Percentiles rank a stretch among this genome's conserved stretches.
Conservation (phyloP, 2,888 invertebrate species). For the Theretra japonica region DNA sequence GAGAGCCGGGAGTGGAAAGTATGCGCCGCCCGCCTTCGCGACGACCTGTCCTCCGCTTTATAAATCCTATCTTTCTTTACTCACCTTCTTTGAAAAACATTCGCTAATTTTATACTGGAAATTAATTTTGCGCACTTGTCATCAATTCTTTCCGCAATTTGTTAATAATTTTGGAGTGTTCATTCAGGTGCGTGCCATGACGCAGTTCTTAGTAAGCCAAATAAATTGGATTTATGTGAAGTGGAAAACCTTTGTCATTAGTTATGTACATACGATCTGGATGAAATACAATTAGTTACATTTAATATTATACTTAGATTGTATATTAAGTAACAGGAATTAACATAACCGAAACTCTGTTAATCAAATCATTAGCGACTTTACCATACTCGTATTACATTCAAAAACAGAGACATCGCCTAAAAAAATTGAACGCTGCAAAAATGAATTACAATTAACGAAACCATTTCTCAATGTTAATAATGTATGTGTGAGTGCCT, state of each 20-base stretch:
- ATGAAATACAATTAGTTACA: too few species aligned
- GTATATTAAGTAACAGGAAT: too few species aligned
- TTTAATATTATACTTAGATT: too few species aligned
- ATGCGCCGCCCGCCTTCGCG: constrained; percentile 66
- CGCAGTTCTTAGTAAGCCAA: too few species aligned
- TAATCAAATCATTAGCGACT: background rate
- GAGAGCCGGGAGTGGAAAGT: constrained; percentile 78
- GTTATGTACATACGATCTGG: too few species aligned
- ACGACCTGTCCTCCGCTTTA: constrained; percentile 65
- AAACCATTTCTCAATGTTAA: constrained; percentile 46
- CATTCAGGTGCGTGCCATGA: too few species aligned
- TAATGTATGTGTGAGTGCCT: constrained; percentile 34
- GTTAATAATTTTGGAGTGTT: background rate
- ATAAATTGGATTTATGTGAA: too few species aligned
- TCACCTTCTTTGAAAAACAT: constrained; percentile 30
- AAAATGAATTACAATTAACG: constrained; percentile 37
- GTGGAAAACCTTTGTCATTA: too few species aligned
- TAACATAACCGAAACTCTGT: too few species aligned
- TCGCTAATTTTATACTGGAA: background rate
- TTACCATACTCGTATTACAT: background rate
- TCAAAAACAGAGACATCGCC: too few species aligned
- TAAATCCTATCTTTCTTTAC: constrained; percentile 54
- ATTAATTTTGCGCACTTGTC: background rate
- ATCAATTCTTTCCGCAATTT: background rate
- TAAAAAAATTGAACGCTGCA: constrained; percentile 2